A percentile compares a stretch with the other conserved stretches of the same genome.
phyloP scores from a whole-genome alignment of 2,113 vertebrate species.

The Scatophagus argus region DNA sequence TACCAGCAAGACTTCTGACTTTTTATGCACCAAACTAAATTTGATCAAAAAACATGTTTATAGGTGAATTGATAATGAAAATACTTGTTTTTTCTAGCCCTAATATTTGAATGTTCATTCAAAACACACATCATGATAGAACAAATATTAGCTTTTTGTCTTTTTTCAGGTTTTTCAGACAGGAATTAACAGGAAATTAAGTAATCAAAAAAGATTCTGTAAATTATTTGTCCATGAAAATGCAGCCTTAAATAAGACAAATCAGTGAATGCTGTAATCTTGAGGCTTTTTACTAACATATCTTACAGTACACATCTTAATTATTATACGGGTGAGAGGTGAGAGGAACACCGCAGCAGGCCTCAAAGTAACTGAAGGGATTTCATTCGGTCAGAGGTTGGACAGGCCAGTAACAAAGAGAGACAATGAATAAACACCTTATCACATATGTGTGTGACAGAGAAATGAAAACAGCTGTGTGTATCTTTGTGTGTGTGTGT shows the following conservation, averaged over 20 bases:
- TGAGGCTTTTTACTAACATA: neutral
- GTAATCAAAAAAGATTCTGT: too few relatives aligned
- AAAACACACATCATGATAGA: neutral
- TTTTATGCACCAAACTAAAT: neutral
- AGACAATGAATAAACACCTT: slow-evolving; percentile 44
- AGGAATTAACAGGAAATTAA: too few relatives aligned
- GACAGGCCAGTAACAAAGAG: slow-evolving; percentile 17
- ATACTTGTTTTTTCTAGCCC: neutral
- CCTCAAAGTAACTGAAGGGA: neutral
- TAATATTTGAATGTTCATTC: neutral
- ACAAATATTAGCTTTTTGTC: neutral
- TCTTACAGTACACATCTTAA: neutral
- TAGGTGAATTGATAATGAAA: neutral
- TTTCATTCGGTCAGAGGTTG: slow-evolving; percentile 38
- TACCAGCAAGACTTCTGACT: neutral
- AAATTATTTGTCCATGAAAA: too few relatives aligned
- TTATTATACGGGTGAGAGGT: neutral
- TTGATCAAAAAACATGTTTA: neutral
- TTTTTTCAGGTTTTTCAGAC: neutral
- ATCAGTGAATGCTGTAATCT: too few relatives aligned
- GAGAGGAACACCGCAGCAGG: neutral
- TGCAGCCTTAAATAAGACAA: neutral
- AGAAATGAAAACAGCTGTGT: slow-evolving; percentile 55
- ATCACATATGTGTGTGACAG: slow-evolving; percentile 29
- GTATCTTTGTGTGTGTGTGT: slow-evolving; percentile 26